phyloP scores from a whole-genome alignment of 1,140 invertebrate species.

The Pteromalus puparum region DNA sequence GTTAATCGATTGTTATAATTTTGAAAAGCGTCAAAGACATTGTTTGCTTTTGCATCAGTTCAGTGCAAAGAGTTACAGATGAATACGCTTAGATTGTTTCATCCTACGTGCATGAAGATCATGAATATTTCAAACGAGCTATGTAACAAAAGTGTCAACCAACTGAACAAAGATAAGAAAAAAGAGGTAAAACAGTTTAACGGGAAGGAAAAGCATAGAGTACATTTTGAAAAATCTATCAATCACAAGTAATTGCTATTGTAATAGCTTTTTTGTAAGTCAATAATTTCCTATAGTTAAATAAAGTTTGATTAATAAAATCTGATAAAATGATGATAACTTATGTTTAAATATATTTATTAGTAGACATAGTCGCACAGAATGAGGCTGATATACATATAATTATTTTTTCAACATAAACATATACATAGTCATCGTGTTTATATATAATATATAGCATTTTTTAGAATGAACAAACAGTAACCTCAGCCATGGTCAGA shows the following conservation, averaged over 20 bases:
- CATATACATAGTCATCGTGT: constrained; percentile 41
- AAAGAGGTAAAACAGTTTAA: background rate
- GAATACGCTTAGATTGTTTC: background rate
- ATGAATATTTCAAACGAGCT: constrained; percentile 29
- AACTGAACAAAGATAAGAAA: background rate
- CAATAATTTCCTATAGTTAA: background rate
- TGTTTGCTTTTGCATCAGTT: background rate
- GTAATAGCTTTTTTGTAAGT: background rate
- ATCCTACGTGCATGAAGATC: constrained; percentile 39
- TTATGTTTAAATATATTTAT: constrained; percentile 53
- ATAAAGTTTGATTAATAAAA: background rate
- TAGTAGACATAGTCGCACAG: constrained; percentile 38
- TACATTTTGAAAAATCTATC: background rate
- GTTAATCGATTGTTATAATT: background rate
- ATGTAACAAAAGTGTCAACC: background rate
- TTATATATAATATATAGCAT: constrained; percentile 37
- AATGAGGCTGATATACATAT: constrained; percentile 40
- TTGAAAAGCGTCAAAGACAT: background rate
- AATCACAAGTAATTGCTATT: background rate
- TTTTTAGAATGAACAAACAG: constrained; percentile 43
- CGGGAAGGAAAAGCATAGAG: background rate
- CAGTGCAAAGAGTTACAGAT: constrained; percentile 29
- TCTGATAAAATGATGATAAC: background rate
- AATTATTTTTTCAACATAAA: constrained; percentile 45
- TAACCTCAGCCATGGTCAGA: constrained; percentile 26